Evolutionary conservation across 2,797 vertebrate genomes (phyloP).

Genomic region (Alauda arvensis): DNA sequence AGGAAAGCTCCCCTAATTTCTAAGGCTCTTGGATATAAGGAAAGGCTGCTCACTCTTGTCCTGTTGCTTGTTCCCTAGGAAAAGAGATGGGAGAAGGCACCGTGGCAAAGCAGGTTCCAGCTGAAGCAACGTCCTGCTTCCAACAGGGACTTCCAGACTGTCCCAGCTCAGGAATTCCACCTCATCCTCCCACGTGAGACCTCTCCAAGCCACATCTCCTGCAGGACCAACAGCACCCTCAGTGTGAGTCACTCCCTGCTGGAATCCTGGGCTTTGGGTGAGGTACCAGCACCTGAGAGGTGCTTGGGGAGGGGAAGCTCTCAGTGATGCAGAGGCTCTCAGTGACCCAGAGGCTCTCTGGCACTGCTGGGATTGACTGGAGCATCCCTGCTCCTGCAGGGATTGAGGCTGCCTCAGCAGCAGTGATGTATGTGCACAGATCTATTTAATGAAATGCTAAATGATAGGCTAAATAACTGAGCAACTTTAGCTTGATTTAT

Average conservation of each 20-base stretch:
- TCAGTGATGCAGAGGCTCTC: rapidly evolving
- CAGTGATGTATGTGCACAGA: neutral
- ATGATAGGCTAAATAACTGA: conserved; percentile 29
- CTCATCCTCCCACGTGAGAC: neutral
- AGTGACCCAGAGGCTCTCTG: rapidly evolving
- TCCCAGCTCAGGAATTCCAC: neutral
- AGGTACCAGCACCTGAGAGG: rapidly evolving
- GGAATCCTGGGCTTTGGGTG: rapidly evolving
- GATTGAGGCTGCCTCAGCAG: neutral
- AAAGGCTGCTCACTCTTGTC: neutral
- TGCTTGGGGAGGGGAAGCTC: neutral
- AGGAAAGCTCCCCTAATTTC: neutral
- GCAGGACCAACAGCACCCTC: neutral
- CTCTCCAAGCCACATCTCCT: neutral
- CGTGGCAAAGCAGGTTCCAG: neutral
- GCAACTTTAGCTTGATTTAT: conserved; percentile 49
- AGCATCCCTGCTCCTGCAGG: neutral
- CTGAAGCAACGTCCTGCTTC: neutral
- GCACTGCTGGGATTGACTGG: neutral
- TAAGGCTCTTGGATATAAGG: too few species aligned
- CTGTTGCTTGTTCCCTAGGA: neutral
- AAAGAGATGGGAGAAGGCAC: neutral
- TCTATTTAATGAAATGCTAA: conserved; percentile 40
- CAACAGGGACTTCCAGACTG: neutral
- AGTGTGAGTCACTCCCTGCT: rapidly evolving